A percentile compares a stretch with the other conserved stretches of the same genome.
phyloP scores from a whole-genome alignment of 2,113 vertebrate genomes.

The Eidolon helvum region DNA sequence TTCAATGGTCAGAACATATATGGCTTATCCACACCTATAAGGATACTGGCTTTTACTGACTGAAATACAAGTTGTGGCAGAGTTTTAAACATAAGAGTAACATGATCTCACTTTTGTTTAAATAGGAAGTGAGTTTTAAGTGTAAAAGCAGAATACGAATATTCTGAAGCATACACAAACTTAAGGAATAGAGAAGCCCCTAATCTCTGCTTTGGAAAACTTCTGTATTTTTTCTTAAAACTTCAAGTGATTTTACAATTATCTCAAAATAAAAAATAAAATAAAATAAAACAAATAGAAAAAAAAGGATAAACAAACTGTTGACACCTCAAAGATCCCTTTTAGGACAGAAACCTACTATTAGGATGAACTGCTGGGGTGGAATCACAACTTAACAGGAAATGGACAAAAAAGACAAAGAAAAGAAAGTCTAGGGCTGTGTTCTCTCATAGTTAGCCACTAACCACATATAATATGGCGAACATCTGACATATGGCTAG shows the following conservation, averaged over 20 bases:
- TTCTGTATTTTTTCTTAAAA: not conserved
- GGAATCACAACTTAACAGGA: not conserved
- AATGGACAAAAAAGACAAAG: not conserved
- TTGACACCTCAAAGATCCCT: not conserved
- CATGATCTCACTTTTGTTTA: not conserved
- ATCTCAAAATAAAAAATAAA: not conserved
- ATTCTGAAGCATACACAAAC: not conserved
- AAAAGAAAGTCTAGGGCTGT: not conserved
- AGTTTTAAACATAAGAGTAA: not conserved
- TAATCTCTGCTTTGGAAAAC: not conserved
- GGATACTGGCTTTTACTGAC: not conserved
- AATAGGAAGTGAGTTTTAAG: not conserved
- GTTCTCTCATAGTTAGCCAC: accelerated
- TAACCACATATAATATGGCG: accelerated
- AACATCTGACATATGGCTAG: accelerated
- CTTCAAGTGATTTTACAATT: not conserved
- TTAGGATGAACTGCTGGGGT: not conserved
- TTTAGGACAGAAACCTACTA: not conserved
- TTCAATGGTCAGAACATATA: not conserved
- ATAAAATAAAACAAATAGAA: not conserved
- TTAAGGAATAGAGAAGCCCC: not conserved
- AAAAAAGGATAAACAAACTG: not conserved
- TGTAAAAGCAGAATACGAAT: not conserved
- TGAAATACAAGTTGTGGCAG: not conserved
- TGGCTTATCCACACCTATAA: not conserved